Evolutionary conservation across 2,888 invertebrate species (phyloP).

Genomic region (Dynastes maya): DNA sequence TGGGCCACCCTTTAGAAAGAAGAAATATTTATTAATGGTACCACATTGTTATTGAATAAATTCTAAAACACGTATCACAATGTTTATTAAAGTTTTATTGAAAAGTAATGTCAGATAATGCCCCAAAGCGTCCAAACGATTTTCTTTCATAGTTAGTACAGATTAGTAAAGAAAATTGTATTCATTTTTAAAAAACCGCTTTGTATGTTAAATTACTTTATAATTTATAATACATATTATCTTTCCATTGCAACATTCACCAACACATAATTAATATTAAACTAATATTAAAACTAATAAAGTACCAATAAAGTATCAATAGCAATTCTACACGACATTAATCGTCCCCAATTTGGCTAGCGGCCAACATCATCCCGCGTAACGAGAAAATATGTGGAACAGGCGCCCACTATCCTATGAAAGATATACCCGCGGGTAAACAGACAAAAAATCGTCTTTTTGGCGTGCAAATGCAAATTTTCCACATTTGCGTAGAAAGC

Average conservation of each 20-base stretch:
- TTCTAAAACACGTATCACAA: no score
- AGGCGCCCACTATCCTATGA: neutral
- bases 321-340: neutral
- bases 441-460: neutral
- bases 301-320: slow-evolving; percentile 8
- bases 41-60: no score
- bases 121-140: no score
- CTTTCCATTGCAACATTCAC: neutral
- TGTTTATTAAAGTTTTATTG: no score
- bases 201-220: neutral
- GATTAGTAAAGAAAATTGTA: no score
- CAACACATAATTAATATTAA: slow-evolving; percentile 1
- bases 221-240: neutral
- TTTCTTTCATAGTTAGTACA: no score
- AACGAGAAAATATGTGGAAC: slow-evolving; percentile 23
- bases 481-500: neutral
- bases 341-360: slow-evolving; percentile 1
- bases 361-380: slow-evolving; percentile 11
- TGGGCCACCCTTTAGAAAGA: no score
- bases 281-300: neutral
- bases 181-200: no score
- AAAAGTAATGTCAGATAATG: no score
- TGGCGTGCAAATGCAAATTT: neutral
- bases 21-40: no score
- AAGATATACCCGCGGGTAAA: neutral